Evolutionary conservation across 2,113 vertebrate species (phyloP), one percentile per base, ranked within the genome.

Genomic region (Nothoprocta perdicaria): DNA sequence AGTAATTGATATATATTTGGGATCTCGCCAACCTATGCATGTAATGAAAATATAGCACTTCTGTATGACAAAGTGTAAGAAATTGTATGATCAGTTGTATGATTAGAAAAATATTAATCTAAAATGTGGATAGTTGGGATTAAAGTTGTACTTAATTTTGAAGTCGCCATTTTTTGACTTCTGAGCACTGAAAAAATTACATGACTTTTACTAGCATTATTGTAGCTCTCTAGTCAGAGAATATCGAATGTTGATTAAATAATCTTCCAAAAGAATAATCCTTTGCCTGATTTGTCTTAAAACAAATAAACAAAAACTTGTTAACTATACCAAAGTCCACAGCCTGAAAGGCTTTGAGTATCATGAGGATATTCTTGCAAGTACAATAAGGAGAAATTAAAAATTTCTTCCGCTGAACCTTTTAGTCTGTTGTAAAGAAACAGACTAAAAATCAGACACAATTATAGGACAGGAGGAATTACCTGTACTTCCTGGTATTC

Each of bases 161-260:
- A 61, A 79, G 26, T 21, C 65, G 13, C 48, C 3, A 19, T 63
- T 71, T 88, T 77, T 71, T 81, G 31, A 52, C 27, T 58, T 78
- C 16, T 69, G 17, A 53, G 40, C 17, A 18, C n/a, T 79, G 67
- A 53, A 87, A 61, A 68, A 75, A 62, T 8, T 55, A 9, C 40
- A 31, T 82, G 19, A 69, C 31, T 89, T 65, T 31, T 68, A 45
- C 6, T 66, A 68, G 22, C 7, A 6, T 85, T 89, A 26, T 18
- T 65, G 2, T 0, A 4, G 78, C 17, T 79, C 79, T 69, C 14
- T 16, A 2, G 6, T 73, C 6, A 19, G 21, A 50, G 53, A n/a
- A 85, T n/a, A 13, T 1, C 38, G 13, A 77, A 9, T 26, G 9
- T 12, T 82, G 9, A 61, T 13, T 65, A 24, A 72, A 84, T 31